Percentiles rank a stretch among this genome's conserved stretches.
phyloP scores from a whole-genome alignment of 2,888 invertebrate genomes.

The Anticlea derivata region DNA sequence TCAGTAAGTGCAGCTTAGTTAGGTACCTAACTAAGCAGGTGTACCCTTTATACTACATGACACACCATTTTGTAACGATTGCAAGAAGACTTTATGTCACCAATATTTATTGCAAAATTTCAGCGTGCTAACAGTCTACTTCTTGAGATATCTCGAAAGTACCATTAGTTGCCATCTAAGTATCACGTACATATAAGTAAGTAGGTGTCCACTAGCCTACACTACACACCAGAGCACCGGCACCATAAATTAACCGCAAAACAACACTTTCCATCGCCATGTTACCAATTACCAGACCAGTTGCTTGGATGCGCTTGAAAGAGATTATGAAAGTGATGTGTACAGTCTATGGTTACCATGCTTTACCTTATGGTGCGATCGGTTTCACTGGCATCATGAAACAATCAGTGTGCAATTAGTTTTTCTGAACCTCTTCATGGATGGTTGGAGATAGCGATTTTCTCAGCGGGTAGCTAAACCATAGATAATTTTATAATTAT shows the following conservation, averaged over 20 bases:
- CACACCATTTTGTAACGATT: no score
- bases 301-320: slow-evolving; percentile 22
- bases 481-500: not conserved
- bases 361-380: slow-evolving; percentile 16
- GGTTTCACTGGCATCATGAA: slow-evolving; percentile 20
- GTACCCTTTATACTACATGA: no score
- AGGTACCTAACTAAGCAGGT: no score
- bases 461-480: slow-evolving; percentile 11
- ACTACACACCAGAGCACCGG: no score
- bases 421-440: slow-evolving; percentile 18
- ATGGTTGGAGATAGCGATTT: slow-evolving; percentile 8
- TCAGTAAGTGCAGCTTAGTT: no score
- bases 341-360: slow-evolving; percentile 14
- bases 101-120: no score
- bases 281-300: slow-evolving; percentile 16
- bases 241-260: slow-evolving; percentile 11
- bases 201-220: no score
- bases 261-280: slow-evolving; percentile 22
- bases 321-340: slow-evolving; percentile 24
- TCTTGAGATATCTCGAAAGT: no score
- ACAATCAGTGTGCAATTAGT: slow-evolving; percentile 22
- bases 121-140: no score
- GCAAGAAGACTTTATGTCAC: no score
- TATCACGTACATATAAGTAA: no score
- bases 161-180: not conserved